Evolutionary conservation across 2,113 vertebrate species (phyloP).

Genomic region (Phaetusa simplex): DNA sequence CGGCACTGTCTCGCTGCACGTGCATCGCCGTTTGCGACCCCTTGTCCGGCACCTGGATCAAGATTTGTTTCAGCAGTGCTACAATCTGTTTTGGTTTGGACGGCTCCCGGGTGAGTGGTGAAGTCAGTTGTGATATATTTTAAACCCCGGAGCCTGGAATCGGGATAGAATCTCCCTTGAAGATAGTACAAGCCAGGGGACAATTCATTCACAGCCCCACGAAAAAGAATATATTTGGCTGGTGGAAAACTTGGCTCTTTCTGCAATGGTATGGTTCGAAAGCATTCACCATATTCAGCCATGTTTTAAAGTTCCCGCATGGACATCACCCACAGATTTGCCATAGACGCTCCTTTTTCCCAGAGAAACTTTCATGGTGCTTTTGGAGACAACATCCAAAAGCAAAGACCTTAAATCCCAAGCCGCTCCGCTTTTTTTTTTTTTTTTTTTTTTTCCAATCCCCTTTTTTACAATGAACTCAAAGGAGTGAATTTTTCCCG

Average conservation of each 20-base stretch:
- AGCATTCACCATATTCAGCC: neutral
- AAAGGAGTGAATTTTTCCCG: neutral
- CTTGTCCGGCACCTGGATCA: neutral
- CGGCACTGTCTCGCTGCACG: accelerated
- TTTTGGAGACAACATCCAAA: neutral
- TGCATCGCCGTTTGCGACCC: neutral
- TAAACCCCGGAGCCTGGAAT: neutral
- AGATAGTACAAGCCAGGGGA: neutral
- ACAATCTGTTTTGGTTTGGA: neutral
- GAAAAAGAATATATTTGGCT: neutral
- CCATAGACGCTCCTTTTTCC: neutral
- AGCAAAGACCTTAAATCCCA: neutral
- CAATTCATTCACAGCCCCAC: neutral
- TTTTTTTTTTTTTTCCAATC: neutral
- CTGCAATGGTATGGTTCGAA: neutral
- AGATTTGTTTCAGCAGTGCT: neutral
- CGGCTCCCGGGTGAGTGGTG: neutral
- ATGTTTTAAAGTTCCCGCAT: neutral
- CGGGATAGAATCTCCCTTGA: neutral
- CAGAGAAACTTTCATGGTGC: neutral
- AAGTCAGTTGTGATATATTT: neutral
- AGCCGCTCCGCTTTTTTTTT: neutral
- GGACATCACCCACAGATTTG: neutral
- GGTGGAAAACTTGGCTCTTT: neutral
- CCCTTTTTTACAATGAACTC: neutral